phyloP scores from a whole-genome alignment of 2,888 invertebrate species.

The Euzetes globulus region DNA sequence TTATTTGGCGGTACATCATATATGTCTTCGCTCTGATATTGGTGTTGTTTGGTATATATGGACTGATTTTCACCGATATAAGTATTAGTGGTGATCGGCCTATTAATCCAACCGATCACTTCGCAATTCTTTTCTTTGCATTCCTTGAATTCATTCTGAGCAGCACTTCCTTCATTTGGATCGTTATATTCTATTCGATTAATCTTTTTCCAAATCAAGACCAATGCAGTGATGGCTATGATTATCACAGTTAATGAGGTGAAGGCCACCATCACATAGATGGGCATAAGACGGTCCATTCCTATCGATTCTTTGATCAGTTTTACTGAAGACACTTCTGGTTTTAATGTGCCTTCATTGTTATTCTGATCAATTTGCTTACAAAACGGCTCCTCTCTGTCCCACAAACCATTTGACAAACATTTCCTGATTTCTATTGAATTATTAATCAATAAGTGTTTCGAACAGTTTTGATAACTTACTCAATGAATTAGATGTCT shows the following conservation, averaged over 20 bases:
- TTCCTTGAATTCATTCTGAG: neutral
- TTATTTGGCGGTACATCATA: slow-evolving; percentile 10
- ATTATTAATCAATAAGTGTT: neutral
- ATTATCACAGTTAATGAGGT: neutral
- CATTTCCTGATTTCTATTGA: neutral
- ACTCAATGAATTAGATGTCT: neutral
- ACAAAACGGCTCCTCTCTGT: neutral
- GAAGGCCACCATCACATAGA: neutral
- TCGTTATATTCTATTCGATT: neutral
- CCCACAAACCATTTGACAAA: neutral
- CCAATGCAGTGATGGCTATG: neutral
- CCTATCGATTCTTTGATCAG: neutral
- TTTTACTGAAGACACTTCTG: too few species aligned
- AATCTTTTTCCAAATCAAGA: neutral
- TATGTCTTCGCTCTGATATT: neutral
- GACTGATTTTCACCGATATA: neutral
- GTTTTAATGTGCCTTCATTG: neutral
- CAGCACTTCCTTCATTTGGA: neutral
- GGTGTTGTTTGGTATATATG: neutral
- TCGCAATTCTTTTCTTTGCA: too few species aligned
- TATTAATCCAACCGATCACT: too few species aligned
- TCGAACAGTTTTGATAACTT: neutral
- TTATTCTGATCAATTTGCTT: neutral
- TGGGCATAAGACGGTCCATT: neutral
- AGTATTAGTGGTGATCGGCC: neutral